A percentile compares a stretch with the other conserved stretches of the same genome.
Conservation (phyloP, 2,113 vertebrate genomes). For the Empidonax traillii region DNA sequence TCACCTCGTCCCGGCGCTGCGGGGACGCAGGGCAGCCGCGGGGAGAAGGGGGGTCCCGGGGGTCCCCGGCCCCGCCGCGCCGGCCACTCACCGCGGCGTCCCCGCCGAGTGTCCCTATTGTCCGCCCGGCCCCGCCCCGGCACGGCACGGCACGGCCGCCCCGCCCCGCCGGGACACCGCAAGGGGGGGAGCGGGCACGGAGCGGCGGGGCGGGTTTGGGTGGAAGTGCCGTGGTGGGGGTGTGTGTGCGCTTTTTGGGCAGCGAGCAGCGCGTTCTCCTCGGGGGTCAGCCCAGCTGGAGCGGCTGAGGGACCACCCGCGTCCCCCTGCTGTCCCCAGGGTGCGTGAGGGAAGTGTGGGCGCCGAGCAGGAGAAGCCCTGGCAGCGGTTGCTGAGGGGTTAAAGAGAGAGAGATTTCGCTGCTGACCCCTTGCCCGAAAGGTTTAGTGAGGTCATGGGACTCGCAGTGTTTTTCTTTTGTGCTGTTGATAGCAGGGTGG, state of each 20-base stretch:
- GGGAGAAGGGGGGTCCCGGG: background rate
- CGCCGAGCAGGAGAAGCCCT: background rate
- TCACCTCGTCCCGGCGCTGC: background rate
- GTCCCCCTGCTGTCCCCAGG: accelerated
- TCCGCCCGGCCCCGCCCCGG: background rate
- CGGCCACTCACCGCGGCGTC: constrained; percentile 25
- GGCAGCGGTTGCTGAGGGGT: background rate
- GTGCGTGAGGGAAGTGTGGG: background rate
- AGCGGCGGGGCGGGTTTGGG: too few species aligned
- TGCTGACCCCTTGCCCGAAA: background rate
- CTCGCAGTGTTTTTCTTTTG: background rate
- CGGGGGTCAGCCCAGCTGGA: background rate
- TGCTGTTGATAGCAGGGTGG: background rate
- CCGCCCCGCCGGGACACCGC: background rate
- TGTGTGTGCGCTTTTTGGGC: background rate
- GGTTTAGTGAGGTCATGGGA: background rate
- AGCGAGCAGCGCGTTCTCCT: background rate
- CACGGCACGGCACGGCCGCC: background rate
- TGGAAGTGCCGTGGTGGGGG: background rate
- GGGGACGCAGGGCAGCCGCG: background rate
- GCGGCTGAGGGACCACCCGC: accelerated
- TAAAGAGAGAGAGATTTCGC: background rate
- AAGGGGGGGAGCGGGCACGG: background rate
- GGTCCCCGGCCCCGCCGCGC: background rate
- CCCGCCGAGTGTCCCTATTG: background rate